Evolutionary conservation across 2,888 invertebrate species (phyloP).

Genomic region (Corythucha ciliata): DNA sequence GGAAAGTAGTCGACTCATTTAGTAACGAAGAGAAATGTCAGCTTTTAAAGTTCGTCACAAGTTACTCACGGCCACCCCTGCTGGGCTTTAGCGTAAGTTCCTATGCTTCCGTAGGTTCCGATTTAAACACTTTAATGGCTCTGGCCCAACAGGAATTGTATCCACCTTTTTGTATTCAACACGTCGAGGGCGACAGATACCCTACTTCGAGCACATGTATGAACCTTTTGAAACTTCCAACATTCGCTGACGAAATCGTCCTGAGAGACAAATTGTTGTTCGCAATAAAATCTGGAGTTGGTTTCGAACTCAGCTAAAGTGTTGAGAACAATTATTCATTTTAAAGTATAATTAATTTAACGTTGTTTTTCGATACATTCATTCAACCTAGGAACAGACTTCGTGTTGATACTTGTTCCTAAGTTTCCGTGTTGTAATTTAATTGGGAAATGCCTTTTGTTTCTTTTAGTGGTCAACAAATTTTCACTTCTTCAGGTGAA

Average conservation of each 20-base stretch:
- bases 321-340: no score
- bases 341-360: no score
- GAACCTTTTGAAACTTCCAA: constrained; percentile 92
- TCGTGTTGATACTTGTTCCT: no score
- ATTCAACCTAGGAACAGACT: no score
- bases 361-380: no score
- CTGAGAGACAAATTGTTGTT: constrained; percentile 77
- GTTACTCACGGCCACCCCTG: constrained; percentile 92
- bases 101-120: no score
- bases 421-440: no score
- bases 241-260: constrained; percentile 66
- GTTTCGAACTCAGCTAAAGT: constrained; percentile 89
- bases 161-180: constrained; percentile 91
- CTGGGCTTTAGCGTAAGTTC: constrained; percentile 80
- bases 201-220: constrained; percentile 97
- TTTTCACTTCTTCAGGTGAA: no score
- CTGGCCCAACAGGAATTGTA: constrained; percentile 91
- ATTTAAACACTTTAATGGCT: no score
- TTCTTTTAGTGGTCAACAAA: no score
- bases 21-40: constrained; percentile 74
- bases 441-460: no score
- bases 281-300: constrained; percentile 90
- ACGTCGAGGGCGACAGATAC: constrained; percentile 79
- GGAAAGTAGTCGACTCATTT: constrained; percentile 77
- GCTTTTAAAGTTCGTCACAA: constrained; percentile 93